These are phyloP conservation scores for Noctua janthina DNA, from an alignment of 2,888 invertebrate species.

Conservation along the genomic window DNA sequence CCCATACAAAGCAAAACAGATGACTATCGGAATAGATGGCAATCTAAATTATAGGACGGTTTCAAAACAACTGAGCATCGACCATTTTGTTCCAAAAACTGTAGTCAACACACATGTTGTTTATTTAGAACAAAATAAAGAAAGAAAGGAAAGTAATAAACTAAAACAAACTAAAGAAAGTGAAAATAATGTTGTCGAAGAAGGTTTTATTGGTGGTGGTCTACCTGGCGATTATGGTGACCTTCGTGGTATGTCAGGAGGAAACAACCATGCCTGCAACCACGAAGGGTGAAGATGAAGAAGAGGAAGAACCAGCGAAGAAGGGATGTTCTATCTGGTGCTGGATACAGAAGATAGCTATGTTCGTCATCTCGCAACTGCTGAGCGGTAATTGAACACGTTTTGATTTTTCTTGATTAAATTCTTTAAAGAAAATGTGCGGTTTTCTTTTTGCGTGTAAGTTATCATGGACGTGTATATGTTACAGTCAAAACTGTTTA, in stretches of 20 bases:
- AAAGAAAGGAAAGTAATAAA: background rate
- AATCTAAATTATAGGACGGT: conserved; percentile 59
- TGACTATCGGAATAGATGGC: conserved; percentile 62
- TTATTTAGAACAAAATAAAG: conserved; percentile 26
- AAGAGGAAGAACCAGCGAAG: conserved; percentile 83
- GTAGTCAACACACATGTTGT: conserved; percentile 28
- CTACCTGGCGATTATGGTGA: conserved; percentile 70
- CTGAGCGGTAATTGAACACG: conserved; percentile 78
- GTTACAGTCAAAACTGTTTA: too few species aligned
- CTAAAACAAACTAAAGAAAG: conserved; percentile 2
- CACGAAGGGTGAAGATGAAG: conserved; percentile 79
- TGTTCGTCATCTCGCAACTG: conserved; percentile 88
- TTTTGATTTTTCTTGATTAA: conserved; percentile 45
- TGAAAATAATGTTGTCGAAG: conserved; percentile 66
- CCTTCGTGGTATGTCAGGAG: conserved; percentile 79
- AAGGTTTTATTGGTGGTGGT: conserved; percentile 70
- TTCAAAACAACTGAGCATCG: conserved; percentile 46
- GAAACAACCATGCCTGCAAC: conserved; percentile 79
- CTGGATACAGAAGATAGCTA: conserved; percentile 89
- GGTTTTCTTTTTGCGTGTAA: conserved; percentile 7
- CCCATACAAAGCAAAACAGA: conserved; percentile 56
- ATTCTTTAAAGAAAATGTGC: conserved; percentile 22
- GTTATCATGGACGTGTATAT: background rate
- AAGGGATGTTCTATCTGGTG: conserved; percentile 88
- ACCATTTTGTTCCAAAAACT: conserved; percentile 41